A percentile compares a stretch with the other conserved stretches of the same genome.
These are phyloP conservation scores for Pristionchus mayeri DNA, from an alignment of 2,888 invertebrate species.

Conservation along the genomic window DNA sequence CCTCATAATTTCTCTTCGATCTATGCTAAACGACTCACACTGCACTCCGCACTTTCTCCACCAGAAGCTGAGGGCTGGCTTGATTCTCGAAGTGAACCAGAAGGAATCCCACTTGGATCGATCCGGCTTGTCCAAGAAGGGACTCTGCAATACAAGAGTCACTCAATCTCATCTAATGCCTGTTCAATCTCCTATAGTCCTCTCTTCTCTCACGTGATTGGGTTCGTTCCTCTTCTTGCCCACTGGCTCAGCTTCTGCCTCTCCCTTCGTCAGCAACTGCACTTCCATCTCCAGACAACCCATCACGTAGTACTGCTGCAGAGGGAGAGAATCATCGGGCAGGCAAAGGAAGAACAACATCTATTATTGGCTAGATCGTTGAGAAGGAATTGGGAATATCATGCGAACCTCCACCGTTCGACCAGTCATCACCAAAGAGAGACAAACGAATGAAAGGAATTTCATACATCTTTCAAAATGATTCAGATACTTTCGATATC, in stretches of 20 bases:
- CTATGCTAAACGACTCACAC: slow-evolving; percentile 36
- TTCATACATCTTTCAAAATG: no score
- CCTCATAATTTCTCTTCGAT: slow-evolving; percentile 5
- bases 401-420: no score
- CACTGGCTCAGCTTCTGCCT: slow-evolving; percentile 70
- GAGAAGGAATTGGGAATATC: no score
- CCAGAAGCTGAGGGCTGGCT: slow-evolving; percentile 55
- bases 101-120: slow-evolving; percentile 64
- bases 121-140: slow-evolving; percentile 67
- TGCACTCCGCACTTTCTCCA: slow-evolving; percentile 63
- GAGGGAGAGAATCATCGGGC: neutral
- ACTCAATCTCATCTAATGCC: neutral
- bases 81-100: slow-evolving; percentile 59
- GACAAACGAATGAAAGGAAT: no score
- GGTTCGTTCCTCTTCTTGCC: slow-evolving; percentile 73
- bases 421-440: no score
- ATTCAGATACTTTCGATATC: no score
- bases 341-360: no score
- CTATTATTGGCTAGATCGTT: no score
- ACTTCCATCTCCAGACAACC: slow-evolving; percentile 74
- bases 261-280: slow-evolving; percentile 62
- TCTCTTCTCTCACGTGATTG: slow-evolving; percentile 64
- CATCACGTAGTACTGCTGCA: slow-evolving; percentile 62
- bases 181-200: neutral
- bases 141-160: slow-evolving; percentile 58